Evolutionary conservation across 2,113 vertebrate genomes (phyloP).

Genomic region (Tringa solitaria): DNA sequence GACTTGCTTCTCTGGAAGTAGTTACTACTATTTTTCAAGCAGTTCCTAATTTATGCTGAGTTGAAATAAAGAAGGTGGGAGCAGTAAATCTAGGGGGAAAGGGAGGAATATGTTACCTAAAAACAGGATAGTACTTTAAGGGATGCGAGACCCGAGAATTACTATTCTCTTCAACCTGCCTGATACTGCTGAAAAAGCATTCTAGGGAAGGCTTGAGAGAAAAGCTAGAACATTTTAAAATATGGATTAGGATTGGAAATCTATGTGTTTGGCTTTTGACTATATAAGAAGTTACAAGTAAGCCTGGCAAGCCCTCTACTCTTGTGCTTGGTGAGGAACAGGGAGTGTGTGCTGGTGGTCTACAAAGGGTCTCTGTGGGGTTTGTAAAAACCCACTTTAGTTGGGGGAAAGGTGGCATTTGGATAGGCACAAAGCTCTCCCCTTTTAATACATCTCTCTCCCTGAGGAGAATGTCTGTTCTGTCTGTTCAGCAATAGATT

Average conservation of each 20-base stretch:
- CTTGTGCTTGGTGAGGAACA: neutral
- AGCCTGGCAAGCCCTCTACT: neutral
- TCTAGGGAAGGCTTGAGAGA: neutral
- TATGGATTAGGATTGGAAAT: neutral
- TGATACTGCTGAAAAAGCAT: neutral
- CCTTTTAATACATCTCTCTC: neutral
- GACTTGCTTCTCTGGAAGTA: neutral
- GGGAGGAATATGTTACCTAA: neutral
- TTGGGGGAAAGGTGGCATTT: neutral
- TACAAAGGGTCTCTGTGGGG: neutral
- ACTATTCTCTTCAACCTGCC: neutral
- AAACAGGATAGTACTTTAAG: neutral
- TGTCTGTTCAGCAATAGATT: neutral
- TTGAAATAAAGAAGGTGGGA: neutral
- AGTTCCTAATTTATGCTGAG: neutral
- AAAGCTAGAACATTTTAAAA: neutral
- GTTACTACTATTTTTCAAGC: neutral
- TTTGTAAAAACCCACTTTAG: neutral
- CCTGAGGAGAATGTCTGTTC: neutral
- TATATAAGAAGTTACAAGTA: neutral
- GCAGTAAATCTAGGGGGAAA: neutral
- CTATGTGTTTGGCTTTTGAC: neutral
- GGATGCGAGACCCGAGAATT: rapidly evolving
- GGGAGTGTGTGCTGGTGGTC: neutral
- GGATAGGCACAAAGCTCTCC: neutral